A percentile compares a stretch with the other conserved stretches of the same genome.
Evolutionary conservation across 1,140 invertebrate genomes (phyloP).

Genomic region (Drosophila sp.): DNA sequence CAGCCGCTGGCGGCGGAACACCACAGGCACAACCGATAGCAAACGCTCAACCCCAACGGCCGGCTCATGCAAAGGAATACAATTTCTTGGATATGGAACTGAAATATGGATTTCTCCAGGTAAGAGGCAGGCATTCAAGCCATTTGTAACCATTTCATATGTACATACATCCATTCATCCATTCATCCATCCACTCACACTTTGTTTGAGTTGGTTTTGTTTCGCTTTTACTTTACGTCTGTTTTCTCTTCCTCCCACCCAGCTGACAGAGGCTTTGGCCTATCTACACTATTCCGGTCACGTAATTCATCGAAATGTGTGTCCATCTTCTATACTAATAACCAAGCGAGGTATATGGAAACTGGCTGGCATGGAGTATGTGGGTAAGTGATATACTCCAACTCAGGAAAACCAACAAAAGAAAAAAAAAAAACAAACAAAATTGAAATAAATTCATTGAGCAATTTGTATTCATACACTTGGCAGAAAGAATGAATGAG

Average conservation of each 20-base stretch:
- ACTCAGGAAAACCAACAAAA: neutral
- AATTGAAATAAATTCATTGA: conserved; percentile 64
- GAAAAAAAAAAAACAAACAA: neutral
- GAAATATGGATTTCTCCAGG: conserved; percentile 96
- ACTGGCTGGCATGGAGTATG: conserved; percentile 96
- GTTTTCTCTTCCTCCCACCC: conserved; percentile 61
- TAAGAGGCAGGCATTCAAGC: conserved; percentile 80
- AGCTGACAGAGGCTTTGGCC: conserved; percentile 97
- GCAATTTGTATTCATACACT: conserved; percentile 63
- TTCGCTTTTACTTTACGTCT: neutral
- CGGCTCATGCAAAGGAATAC: conserved; percentile 90
- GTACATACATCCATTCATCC: neutral
- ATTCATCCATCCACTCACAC: too few relatives aligned
- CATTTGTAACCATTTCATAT: neutral
- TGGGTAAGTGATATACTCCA: conserved; percentile 86
- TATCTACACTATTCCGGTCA: conserved; percentile 94
- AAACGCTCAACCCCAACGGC: conserved; percentile 54
- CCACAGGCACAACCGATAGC: conserved; percentile 61
- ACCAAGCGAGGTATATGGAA: conserved; percentile 99
- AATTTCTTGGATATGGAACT: conserved; percentile 95
- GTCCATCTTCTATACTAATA: conserved; percentile 95
- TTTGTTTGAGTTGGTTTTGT: neutral
- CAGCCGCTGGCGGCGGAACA: conserved; percentile 39
- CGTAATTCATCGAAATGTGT: conserved; percentile 96
- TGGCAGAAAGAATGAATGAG: conserved; percentile 88